Base-by-base conservation (phyloP, 1,140 invertebrate genomes). In the Aphis craccivora region DNA sequence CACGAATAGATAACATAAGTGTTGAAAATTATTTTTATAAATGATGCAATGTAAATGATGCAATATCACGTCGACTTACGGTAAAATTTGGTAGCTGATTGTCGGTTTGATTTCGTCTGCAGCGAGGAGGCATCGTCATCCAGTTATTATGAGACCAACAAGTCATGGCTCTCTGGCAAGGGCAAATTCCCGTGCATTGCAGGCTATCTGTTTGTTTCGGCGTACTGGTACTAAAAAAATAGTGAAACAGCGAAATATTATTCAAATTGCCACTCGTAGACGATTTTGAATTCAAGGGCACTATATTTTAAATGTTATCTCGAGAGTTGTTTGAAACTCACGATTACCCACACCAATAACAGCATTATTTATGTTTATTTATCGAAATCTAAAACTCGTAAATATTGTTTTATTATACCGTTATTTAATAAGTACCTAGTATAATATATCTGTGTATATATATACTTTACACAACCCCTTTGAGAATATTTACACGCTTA, bases 71-170 rank as follows among this genome's bases (percentile, higher is more conserved):
- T 76, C 0, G 60, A 76, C 60, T 89, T 60, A 90, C 89, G 23
- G 53, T 60, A 37, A 43, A 67, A 43, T 67, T 90, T 18, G 88
- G 43, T 43, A 5, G 67, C 43, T 90, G 89, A 67, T 90, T 67
- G 35, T 60, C 55, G 25, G 30, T 43, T 9, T 20, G 53, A 45
- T 3, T 90, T 90, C 30, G 81, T 40, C 5, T 84, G 37, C 76
- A 84, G 35, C 37, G 81, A 11, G 76, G 23, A 18, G 91, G 35
- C 45, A 92, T 92, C 25, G 81, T 25, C 76, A 84, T 93, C 76
- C 76, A 84, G 48, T 86, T 84, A 35, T 76, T 76, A 23, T 93
- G 76, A 20, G 91, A 84, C 91, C 91, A 93, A 40, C 91, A 93
- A n/a, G 8, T 86, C 43, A 93, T 93, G 53, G 91, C 4, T 84